Base-by-base conservation (phyloP, 2,797 vertebrate species). In the Morus bassanus region DNA sequence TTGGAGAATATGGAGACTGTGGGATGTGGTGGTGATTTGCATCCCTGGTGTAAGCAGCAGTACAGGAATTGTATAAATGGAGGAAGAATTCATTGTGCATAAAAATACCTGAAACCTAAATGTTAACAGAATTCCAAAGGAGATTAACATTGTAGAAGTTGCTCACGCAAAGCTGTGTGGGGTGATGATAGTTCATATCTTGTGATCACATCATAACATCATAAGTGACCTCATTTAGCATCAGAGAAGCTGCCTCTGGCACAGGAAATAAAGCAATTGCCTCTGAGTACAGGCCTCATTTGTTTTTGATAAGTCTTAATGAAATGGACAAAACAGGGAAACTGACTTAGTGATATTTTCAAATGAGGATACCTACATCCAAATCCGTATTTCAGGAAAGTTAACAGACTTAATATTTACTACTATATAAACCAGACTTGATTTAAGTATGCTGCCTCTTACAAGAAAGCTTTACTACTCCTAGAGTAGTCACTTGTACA, bases 251-350 rank as follows among this genome's bases (percentile, higher is more conserved):
- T 83, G 75, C 60, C 73, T 76, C 59, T 94, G 84, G 84, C 78
- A 75, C 25, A 91, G 79, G 69, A 95, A 95, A 94, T 77, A 73
- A 59, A 92, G 60, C 51, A 82, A 72, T 80, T 85, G 53, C 57
- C n/a, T 77, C 86, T 74, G 70, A 95, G 76, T 80, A 93, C 23
- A 60, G 78, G 37, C 50, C 57, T 86, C 60, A 30, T 74, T 88
- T 85, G 53, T 5, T 95, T 91, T 68, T 83, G 67, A 76, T 87
- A 92, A 85, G 89, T 45, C 84, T 77, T 85, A 85, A 64, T 1
- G 11, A 61, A 43, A 75, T n/a, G 46, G 54, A 72, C 37, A 94
- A 88, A 88, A 33, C 45, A 81, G 39, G 9, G 64, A 11, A 89
- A 89, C 18, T 18, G 85, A 89, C 18, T 18, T 77, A 57, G 53